Percentiles rank a stretch among this genome's conserved stretches.
Evolutionary conservation across 2,797 vertebrate species (phyloP).

Genomic region (Parambassis ranga): DNA sequence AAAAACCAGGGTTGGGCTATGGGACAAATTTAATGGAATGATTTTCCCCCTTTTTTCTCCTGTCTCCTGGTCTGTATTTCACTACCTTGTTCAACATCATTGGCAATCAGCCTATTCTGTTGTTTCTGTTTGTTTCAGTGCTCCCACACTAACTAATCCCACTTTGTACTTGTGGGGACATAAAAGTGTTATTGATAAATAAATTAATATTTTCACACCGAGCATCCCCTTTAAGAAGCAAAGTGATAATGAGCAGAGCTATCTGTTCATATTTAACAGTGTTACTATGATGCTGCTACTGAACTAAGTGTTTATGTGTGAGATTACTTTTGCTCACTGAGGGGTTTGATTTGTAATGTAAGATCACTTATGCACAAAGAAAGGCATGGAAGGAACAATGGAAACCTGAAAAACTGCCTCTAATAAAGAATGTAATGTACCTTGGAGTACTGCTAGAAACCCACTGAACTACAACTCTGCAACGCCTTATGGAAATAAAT

Average conservation of each 20-base stretch:
- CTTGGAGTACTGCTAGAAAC: background rate
- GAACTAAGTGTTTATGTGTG: background rate
- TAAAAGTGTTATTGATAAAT: constrained; percentile 25
- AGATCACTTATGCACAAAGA: constrained; percentile 16
- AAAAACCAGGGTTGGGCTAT: no score
- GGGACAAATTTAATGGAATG: no score
- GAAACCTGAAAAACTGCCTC: constrained; percentile 10
- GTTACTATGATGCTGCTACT: background rate
- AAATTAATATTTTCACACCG: constrained; percentile 27
- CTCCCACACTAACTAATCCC: no score
- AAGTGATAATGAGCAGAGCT: constrained; percentile 38
- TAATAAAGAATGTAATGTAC: constrained; percentile 23
- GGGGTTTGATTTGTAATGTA: constrained; percentile 30
- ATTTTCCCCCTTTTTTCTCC: no score
- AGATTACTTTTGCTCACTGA: background rate
- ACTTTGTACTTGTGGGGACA: background rate
- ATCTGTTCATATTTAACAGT: background rate
- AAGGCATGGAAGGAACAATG: constrained; percentile 29
- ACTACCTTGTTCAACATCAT: no score
- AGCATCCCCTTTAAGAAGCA: constrained; percentile 27
- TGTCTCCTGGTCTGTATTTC: no score
- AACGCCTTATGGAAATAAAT: constrained; percentile 41
- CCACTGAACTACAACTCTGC: constrained; percentile 22
- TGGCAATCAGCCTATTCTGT: no score
- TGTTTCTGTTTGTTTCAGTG: no score